These are phyloP conservation scores for Micrasema minimum DNA, from an alignment of 1,140 invertebrate genomes.

Conservation along the genomic window DNA sequence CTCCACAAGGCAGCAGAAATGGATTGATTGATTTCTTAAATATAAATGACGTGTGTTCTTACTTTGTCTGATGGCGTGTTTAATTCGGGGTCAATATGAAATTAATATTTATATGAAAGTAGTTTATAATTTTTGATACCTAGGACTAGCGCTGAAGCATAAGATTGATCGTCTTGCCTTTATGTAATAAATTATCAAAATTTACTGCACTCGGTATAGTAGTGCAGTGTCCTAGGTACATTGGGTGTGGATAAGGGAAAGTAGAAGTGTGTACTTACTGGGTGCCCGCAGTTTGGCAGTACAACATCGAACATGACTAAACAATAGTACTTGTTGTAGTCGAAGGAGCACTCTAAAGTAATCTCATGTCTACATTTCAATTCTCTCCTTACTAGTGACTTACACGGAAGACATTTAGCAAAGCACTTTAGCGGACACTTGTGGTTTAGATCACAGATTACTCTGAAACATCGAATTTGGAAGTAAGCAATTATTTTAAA, in stretches of 20 bases:
- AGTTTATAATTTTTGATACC: background rate
- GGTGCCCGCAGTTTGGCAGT: slow-evolving; percentile 65
- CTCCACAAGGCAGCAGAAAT: no score
- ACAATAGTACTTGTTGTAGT: slow-evolving; percentile 57
- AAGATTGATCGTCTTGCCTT: no score
- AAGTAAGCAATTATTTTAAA: no score
- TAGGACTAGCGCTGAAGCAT: background rate
- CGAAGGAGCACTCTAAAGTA: slow-evolving; percentile 58
- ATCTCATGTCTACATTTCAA: slow-evolving; percentile 65
- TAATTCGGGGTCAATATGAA: background rate
- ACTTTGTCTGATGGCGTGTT: no score
- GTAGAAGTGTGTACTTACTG: slow-evolving; percentile 50
- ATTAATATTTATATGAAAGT: background rate
- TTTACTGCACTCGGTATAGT: no score
- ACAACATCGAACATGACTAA: slow-evolving; percentile 55
- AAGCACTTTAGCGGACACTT: slow-evolving; percentile 64
- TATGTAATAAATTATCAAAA: no score
- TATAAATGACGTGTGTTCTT: no score
- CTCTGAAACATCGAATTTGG: slow-evolving; percentile 52
- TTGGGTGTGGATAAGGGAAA: no score
- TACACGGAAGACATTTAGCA: slow-evolving; percentile 63
- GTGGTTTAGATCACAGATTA: slow-evolving; percentile 63
- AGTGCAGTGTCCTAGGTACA: no score
- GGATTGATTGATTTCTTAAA: no score
- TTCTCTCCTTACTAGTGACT: slow-evolving; percentile 56